Conservation (phyloP, 2,113 vertebrate genomes). For the Psilopogon haemacephalus region DNA sequence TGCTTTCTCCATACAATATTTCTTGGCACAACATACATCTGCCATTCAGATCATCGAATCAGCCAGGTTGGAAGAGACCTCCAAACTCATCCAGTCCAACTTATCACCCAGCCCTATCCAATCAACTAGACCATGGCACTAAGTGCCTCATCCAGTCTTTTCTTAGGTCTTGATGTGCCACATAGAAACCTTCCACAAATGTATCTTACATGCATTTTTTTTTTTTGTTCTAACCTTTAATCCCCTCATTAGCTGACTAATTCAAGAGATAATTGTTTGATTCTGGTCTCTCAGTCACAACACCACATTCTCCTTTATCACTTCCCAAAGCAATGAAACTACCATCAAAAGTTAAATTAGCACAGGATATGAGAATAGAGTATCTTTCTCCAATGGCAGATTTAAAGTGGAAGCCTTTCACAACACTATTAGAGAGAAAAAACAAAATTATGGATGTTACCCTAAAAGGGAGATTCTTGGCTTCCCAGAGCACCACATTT, state of each 20-base stretch:
- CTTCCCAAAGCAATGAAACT: background rate
- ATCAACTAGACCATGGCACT: too few species aligned
- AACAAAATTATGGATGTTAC: background rate
- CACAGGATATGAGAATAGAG: background rate
- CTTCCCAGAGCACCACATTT: background rate
- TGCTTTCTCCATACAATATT: background rate
- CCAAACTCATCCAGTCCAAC: too few species aligned
- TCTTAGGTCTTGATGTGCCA: background rate
- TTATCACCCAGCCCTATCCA: too few species aligned
- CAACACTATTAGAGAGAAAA: background rate
- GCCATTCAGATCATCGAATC: background rate
- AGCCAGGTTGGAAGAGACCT: too few species aligned
- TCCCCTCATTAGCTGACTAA: background rate
- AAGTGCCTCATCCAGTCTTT: too few species aligned
- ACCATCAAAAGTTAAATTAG: background rate
- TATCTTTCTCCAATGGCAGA: background rate
- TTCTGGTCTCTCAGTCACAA: background rate
- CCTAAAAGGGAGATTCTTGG: background rate
- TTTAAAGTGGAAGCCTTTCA: background rate
- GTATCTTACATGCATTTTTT: background rate
- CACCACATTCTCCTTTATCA: background rate
- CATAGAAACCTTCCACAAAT: background rate
- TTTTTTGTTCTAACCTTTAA: conserved; percentile 6
- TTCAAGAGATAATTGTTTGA: background rate
- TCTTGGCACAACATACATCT: background rate